Conservation (phyloP, 2,888 invertebrate genomes). For the Rugalucina vietnamica region DNA sequence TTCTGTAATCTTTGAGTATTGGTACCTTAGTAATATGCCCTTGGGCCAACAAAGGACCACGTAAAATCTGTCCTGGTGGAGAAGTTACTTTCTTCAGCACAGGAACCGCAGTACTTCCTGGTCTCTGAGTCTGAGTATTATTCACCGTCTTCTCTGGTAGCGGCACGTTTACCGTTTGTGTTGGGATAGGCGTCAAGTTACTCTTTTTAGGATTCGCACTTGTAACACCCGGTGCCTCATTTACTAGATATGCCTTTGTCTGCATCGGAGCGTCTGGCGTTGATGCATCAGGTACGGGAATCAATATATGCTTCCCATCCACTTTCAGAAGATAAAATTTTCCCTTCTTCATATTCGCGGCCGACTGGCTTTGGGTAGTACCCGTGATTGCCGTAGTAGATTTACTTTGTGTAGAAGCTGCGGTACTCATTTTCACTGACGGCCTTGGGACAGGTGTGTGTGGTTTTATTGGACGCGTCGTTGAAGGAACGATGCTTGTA, state of each 20-base stretch:
- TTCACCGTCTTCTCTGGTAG: not conserved
- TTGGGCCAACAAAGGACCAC: not conserved
- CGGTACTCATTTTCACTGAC: too few species aligned
- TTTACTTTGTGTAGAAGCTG: too few species aligned
- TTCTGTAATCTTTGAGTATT: too few species aligned
- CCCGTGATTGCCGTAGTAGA: too few species aligned
- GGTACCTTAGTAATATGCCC: not conserved
- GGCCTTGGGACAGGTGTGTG: too few species aligned
- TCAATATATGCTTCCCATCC: constrained; percentile 50
- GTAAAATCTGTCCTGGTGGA: not conserved
- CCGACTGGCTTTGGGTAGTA: not conserved
- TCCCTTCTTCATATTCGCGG: not conserved
- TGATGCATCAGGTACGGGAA: constrained; percentile 22
- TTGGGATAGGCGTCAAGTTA: not conserved
- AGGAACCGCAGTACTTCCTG: too few species aligned
- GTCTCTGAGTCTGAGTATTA: not conserved
- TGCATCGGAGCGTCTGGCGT: not conserved
- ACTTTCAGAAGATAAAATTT: constrained; percentile 51
- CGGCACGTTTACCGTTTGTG: not conserved
- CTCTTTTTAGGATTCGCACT: not conserved
- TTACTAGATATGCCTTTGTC: constrained; percentile 33
- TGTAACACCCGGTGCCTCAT: not conserved
- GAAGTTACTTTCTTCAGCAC: not conserved
- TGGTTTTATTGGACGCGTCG: too few species aligned
- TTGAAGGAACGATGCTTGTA: too few species aligned